Evolutionary conservation across 2,113 vertebrate genomes (phyloP).

Genomic region (Laticauda laticaudata): DNA sequence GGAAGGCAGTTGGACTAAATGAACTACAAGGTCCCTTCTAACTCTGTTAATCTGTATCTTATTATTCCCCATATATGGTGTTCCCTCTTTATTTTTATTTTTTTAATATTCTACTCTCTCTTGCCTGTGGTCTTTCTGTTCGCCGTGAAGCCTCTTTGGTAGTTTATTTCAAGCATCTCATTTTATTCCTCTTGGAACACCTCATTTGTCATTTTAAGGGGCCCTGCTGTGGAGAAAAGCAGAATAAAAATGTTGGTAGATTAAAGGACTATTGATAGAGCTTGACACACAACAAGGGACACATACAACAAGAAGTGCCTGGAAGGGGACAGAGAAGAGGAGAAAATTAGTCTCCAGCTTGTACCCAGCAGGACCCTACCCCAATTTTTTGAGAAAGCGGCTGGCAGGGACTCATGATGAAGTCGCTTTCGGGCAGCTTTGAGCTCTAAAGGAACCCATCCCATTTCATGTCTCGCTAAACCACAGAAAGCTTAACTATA

Average conservation of each 20-base stretch:
- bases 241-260: not conserved
- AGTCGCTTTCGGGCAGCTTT: not conserved
- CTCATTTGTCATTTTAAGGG: not conserved
- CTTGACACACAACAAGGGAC: not conserved
- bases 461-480: not conserved
- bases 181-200: not conserved
- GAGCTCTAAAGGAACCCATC: not conserved
- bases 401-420: not conserved
- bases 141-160: not conserved
- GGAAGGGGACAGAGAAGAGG: not conserved
- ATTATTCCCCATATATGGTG: too few species aligned
- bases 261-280: not conserved
- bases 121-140: not conserved
- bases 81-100: not conserved
- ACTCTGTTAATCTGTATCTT: too few species aligned
- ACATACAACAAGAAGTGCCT: not conserved
- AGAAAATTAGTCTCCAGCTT: not conserved
- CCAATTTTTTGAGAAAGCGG: not conserved
- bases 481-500: not conserved
- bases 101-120: not conserved
- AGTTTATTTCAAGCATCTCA: not conserved
- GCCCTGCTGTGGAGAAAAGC: not conserved
- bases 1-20: too few species aligned
- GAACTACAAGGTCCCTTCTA: too few species aligned
- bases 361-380: not conserved